Evolutionary conservation across 2,797 vertebrate species (phyloP).

Genomic region (Chelmon rostratus): DNA sequence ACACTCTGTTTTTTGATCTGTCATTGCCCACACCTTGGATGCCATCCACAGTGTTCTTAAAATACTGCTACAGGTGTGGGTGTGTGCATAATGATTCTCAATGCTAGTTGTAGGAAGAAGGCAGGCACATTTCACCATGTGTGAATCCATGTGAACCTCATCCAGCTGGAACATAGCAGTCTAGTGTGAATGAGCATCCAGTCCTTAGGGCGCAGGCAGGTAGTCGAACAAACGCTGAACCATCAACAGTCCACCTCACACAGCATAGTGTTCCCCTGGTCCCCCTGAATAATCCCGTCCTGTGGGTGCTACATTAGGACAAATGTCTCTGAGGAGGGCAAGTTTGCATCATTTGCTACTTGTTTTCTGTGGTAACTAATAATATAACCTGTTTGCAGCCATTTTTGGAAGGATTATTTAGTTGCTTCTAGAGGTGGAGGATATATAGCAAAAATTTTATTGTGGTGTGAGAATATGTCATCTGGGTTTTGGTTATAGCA

Average conservation of each 20-base stretch:
- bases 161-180: constrained; percentile 56
- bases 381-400: neutral
- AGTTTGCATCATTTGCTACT: constrained; percentile 27
- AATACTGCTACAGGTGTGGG: constrained; percentile 4
- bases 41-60: constrained; percentile 11
- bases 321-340: constrained; percentile 25
- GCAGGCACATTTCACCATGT: constrained; percentile 17
- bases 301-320: constrained; percentile 16
- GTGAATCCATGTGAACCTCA: constrained; percentile 26
- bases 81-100: neutral
- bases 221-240: constrained; percentile 36
- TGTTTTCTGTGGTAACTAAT: constrained; percentile 18
- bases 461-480: neutral
- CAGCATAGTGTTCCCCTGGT: constrained; percentile 20
- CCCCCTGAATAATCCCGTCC: constrained; percentile 32
- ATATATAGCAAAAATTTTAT: neutral
- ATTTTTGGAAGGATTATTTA: neutral
- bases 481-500: neutral
- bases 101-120: constrained; percentile 1
- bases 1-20: neutral
- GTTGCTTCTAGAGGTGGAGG: neutral
- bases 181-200: constrained; percentile 45
- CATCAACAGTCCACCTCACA: constrained; percentile 32
- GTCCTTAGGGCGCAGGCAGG: constrained; percentile 32
- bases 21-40: neutral